phyloP scores from a whole-genome alignment of 2,888 invertebrate species.

The Trachelus iudaicus region DNA sequence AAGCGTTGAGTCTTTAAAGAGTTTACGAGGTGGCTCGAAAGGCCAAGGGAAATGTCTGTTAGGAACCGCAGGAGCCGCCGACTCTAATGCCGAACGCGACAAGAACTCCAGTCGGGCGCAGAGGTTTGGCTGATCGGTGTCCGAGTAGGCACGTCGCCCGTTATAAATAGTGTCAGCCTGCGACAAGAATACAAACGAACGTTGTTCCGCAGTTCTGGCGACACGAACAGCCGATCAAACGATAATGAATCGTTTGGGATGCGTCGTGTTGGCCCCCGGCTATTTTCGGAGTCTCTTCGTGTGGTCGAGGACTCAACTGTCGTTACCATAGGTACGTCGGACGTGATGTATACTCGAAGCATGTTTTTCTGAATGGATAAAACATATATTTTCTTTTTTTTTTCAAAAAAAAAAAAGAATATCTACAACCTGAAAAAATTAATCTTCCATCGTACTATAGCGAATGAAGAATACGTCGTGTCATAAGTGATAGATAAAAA shows the following conservation, averaged over 20 bases:
- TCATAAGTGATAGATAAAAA: neutral
- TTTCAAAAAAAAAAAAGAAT: neutral
- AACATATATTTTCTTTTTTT: neutral
- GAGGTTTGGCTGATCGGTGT: neutral
- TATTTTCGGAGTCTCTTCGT: neutral
- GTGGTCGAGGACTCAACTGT: neutral
- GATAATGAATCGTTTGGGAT: conserved; percentile 10
- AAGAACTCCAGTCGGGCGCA: neutral
- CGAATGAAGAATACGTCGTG: neutral
- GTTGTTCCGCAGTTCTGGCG: conserved; percentile 12
- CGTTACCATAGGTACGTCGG: neutral
- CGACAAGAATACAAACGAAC: conserved; percentile 5
- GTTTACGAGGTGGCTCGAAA: neutral
- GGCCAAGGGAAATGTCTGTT: neutral
- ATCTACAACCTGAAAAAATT: neutral
- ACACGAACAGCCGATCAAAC: conserved; percentile 1
- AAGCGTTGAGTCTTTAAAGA: neutral
- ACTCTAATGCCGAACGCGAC: neutral
- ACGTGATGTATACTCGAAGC: neutral
- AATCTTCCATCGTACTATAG: neutral
- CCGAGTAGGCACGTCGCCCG: conserved; percentile 9
- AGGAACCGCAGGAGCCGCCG: neutral
- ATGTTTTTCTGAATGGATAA: neutral
- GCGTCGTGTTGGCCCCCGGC: conserved; percentile 9
- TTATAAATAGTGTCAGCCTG: conserved; percentile 17